Conservation (phyloP, 1,140 invertebrate species). For the Anastrepha obliqua region DNA sequence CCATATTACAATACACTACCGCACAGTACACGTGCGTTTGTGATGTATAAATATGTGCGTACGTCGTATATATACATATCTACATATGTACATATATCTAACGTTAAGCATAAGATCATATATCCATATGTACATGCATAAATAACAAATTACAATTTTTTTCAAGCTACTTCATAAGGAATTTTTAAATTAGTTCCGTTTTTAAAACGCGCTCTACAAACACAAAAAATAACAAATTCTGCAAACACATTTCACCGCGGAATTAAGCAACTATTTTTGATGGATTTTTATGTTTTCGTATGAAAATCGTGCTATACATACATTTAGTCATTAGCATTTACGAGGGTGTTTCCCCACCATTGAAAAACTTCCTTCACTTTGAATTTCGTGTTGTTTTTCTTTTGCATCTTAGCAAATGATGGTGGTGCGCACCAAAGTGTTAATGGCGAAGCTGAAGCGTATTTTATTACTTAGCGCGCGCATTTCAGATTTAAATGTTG, state of each 20-base stretch:
- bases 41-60: too few species aligned
- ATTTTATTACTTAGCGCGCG: slow-evolving; percentile 56
- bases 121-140: too few species aligned
- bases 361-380: neutral
- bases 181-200: slow-evolving; percentile 8
- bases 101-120: too few species aligned
- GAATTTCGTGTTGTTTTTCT: slow-evolving; percentile 18
- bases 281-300: slow-evolving; percentile 35
- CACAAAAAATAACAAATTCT: neutral
- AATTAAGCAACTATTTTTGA: slow-evolving; percentile 42
- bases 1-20: too few species aligned
- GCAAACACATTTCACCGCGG: neutral
- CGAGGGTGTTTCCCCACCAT: neutral
- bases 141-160: too few species aligned
- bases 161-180: neutral
- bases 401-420: neutral
- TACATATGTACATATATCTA: too few species aligned
- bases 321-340: neutral
- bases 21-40: too few species aligned
- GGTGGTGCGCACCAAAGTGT: slow-evolving; percentile 18
- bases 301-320: neutral
- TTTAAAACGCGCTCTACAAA: neutral
- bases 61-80: too few species aligned
- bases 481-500: slow-evolving; percentile 57
- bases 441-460: slow-evolving; percentile 51